These are phyloP conservation scores for Augochlorella aurata DNA, from an alignment of 2,888 invertebrate species.

Conservation along the genomic window DNA sequence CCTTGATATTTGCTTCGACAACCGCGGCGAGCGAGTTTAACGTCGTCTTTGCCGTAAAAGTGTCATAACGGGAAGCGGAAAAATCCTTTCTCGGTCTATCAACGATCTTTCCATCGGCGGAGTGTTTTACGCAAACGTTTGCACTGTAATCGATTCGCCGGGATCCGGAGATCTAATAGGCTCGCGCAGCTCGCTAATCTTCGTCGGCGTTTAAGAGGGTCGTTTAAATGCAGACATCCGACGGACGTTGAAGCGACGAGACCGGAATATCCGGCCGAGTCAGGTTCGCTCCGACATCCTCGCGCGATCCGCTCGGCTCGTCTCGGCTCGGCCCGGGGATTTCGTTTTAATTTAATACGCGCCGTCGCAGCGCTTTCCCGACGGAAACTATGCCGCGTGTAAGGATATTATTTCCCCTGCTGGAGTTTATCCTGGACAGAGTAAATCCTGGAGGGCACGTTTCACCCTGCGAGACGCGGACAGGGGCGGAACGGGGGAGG, in stretches of 20 bases:
- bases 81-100: not conserved
- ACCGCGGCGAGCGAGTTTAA: not conserved
- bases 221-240: constrained; percentile 26
- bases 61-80: not conserved
- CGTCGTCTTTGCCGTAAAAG: not conserved
- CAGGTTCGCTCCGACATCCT: not conserved
- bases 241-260: constrained; percentile 11
- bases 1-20: not conserved
- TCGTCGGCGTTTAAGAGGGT: constrained; percentile 4
- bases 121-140: not conserved
- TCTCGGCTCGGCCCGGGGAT: not conserved
- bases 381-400: constrained; percentile 32
- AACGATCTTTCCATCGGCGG: not conserved
- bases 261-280: constrained; percentile 13
- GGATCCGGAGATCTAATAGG: constrained; percentile 1
- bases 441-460: constrained; percentile 48
- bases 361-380: constrained; percentile 28
- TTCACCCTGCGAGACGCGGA: not conserved
- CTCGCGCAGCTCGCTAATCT: not conserved
- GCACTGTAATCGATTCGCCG: not conserved
- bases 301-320: not conserved
- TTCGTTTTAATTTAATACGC: constrained; percentile 46
- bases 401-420: constrained; percentile 40
- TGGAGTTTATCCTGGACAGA: constrained; percentile 25
- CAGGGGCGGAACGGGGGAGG: not conserved